These are phyloP conservation scores for Helicoverpa assulta DNA, from an alignment of 2,888 invertebrate species.

Conservation along the genomic window DNA sequence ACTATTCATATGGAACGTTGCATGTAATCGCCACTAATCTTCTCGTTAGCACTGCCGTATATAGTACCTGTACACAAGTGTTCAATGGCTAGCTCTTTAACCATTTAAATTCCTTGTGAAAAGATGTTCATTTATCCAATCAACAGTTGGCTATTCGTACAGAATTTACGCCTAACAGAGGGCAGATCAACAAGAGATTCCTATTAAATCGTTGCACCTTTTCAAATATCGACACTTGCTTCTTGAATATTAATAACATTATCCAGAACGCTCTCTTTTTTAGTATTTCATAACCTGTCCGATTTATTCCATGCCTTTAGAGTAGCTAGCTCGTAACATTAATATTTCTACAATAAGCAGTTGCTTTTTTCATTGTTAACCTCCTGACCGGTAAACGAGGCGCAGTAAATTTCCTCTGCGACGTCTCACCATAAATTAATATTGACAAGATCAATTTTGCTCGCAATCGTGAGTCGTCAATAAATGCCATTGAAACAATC, in stretches of 20 bases:
- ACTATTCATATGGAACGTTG: slow-evolving; percentile 32
- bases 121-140: slow-evolving; percentile 26
- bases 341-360: slow-evolving; percentile 2
- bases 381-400: slow-evolving; percentile 26
- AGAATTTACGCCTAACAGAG: too few relatives aligned
- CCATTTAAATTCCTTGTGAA: slow-evolving; percentile 34
- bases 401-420: slow-evolving; percentile 29
- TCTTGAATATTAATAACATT: too few relatives aligned
- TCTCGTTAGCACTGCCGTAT: slow-evolving; percentile 33
- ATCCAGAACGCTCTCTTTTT: too few relatives aligned
- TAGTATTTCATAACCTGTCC: too few relatives aligned
- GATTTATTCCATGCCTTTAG: too few relatives aligned
- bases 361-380: slow-evolving; percentile 25
- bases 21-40: slow-evolving; percentile 38
- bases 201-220: too few relatives aligned
- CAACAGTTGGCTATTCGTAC: not conserved
- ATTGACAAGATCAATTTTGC: slow-evolving; percentile 40
- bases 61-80: slow-evolving; percentile 28
- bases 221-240: too few relatives aligned
- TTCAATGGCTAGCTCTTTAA: slow-evolving; percentile 24
- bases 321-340: not conserved
- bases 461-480: not conserved
- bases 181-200: too few relatives aligned
- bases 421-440: slow-evolving; percentile 31
- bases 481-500: not conserved